Evolutionary conservation across 2,113 vertebrate genomes (phyloP).

Genomic region (Centrocercus urophasianus): DNA sequence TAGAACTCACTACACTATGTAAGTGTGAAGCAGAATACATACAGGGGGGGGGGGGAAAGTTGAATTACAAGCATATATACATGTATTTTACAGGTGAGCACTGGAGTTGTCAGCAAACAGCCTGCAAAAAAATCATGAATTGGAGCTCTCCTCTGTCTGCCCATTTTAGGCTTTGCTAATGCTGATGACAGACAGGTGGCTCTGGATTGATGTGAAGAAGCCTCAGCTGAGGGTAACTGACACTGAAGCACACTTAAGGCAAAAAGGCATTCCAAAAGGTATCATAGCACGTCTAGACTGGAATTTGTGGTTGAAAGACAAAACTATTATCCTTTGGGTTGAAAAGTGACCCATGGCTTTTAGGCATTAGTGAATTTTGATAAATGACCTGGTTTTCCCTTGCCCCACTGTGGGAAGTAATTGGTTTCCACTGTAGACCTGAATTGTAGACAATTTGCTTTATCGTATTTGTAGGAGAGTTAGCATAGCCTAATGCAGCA

Average conservation of each 20-base stretch:
- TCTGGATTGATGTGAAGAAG: not conserved
- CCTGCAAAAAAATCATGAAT: accelerated
- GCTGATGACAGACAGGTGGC: not conserved
- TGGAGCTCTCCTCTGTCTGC: not conserved
- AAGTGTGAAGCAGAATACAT: not conserved
- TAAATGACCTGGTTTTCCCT: conserved; percentile 28
- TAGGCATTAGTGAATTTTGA: conserved; percentile 67
- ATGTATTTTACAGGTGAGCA: not conserved
- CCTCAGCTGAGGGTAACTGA: not conserved
- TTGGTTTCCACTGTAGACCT: conserved; percentile 48
- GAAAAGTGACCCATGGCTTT: conserved; percentile 65
- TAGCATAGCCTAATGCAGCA: not conserved
- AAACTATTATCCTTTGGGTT: conserved; percentile 63
- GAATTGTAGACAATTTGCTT: not conserved
- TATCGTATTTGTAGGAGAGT: not conserved
- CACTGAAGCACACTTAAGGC: conserved; percentile 23
- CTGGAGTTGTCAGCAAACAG: not conserved
- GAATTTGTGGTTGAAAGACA: conserved; percentile 59
- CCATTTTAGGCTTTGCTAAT: not conserved
- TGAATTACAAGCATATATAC: not conserved
- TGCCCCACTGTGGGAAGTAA: not conserved
- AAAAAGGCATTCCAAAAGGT: conserved; percentile 44
- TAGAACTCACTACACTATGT: not conserved
- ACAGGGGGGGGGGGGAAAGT: not conserved
- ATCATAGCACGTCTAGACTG: conserved; percentile 45